Evolutionary conservation across 2,797 vertebrate genomes (phyloP).

Genomic region (Artibeus jamaicensis): DNA sequence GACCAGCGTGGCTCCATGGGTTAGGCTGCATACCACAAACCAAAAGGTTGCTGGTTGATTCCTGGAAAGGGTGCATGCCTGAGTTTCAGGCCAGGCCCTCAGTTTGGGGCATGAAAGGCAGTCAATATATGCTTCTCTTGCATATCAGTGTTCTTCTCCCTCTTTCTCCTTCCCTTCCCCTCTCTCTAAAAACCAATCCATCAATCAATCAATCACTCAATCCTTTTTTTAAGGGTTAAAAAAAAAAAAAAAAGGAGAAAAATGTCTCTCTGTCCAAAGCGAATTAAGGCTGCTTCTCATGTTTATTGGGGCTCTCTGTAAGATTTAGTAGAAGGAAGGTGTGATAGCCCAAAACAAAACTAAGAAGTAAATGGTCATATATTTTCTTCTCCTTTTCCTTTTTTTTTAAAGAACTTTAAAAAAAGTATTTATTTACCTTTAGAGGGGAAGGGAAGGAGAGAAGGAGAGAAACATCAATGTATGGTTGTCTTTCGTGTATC

Average conservation of each 20-base stretch:
- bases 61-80: neutral
- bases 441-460: neutral
- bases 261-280: neutral
- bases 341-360: slow-evolving; percentile 20
- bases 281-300: slow-evolving; percentile 10
- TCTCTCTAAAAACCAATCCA: neutral
- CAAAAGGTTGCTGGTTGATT: neutral
- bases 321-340: neutral
- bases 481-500: too few relatives aligned
- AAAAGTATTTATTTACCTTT: neutral
- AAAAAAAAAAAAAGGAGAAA: neutral
- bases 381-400: too few relatives aligned
- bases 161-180: neutral
- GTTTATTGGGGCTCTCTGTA: neutral
- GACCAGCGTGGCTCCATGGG: neutral
- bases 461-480: too few relatives aligned
- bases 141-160: neutral
- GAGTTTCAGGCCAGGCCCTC: neutral
- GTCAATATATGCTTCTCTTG: neutral
- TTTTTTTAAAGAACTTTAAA: neutral
- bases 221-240: too few relatives aligned
- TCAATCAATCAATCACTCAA: too few relatives aligned
- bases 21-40: neutral
- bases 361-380: neutral
- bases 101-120: neutral